A percentile compares a stretch with the other conserved stretches of the same genome.
Evolutionary conservation across 1,140 invertebrate species (phyloP).

Genomic region (Micrasema longulum): DNA sequence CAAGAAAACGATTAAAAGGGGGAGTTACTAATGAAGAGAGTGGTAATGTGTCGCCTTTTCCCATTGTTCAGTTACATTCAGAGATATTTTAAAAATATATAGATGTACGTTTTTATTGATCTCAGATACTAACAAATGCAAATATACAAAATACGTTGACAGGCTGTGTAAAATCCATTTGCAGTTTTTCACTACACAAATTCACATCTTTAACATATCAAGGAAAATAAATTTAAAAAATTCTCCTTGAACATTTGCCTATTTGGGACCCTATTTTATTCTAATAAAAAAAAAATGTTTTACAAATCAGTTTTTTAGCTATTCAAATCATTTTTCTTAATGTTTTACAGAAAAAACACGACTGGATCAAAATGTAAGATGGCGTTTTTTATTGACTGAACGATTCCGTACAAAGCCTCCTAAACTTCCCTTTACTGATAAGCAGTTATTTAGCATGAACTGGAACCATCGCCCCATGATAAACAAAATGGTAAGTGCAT

Average conservation of each 20-base stretch:
- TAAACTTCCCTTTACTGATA: constrained; percentile 60
- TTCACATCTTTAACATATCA: too few species aligned
- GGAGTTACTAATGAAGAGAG: constrained; percentile 55
- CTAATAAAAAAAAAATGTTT: background rate
- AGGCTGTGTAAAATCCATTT: too few species aligned
- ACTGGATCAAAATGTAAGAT: constrained; percentile 5
- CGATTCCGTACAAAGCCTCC: background rate
- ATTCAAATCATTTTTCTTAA: background rate
- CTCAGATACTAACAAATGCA: too few species aligned
- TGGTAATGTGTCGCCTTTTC: constrained; percentile 53
- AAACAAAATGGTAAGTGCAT: constrained; percentile 23
- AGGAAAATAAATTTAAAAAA: too few species aligned
- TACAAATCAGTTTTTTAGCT: background rate
- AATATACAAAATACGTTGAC: too few species aligned
- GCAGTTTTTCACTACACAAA: too few species aligned
- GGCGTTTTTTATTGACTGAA: background rate
- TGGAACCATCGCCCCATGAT: constrained; percentile 58
- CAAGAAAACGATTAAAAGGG: constrained; percentile 60
- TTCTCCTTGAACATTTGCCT: too few species aligned
- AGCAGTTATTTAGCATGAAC: constrained; percentile 59
- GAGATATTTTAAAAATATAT: background rate
- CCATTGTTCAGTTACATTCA: background rate
- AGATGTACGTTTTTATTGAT: too few species aligned
- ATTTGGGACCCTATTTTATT: too few species aligned
- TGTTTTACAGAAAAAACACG: constrained; percentile 23